phyloP scores from a whole-genome alignment of 2,797 vertebrate genomes.

The Chaetophractus vellerosus region DNA sequence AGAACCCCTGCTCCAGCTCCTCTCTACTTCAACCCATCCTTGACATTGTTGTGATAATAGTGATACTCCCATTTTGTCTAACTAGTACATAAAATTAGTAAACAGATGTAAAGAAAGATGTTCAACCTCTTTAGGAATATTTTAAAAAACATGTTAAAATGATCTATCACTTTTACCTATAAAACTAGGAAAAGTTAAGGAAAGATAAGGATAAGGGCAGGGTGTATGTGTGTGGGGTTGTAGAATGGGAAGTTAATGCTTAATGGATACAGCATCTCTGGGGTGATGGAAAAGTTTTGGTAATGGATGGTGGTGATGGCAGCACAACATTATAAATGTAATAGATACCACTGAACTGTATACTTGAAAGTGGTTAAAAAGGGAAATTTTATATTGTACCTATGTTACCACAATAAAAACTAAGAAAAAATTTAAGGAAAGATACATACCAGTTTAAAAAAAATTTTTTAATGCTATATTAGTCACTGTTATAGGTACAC shows the following conservation, averaged over 20 bases:
- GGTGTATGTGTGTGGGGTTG: too few relatives aligned
- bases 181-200: conserved; percentile 27
- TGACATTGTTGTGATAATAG: neutral
- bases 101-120: neutral
- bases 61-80: neutral
- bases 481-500: neutral
- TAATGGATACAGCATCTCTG: too few relatives aligned
- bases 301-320: too few relatives aligned
- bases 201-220: neutral
- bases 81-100: conserved; percentile 12
- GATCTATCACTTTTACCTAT: conserved; percentile 5
- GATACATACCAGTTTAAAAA: too few relatives aligned
- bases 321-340: too few relatives aligned
- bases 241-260: too few relatives aligned
- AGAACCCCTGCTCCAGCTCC: too few relatives aligned
- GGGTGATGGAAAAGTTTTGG: too few relatives aligned
- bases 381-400: too few relatives aligned
- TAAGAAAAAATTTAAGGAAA: neutral
- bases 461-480: neutral
- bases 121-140: neutral
- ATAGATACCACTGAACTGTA: too few relatives aligned
- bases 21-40: neutral
- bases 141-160: conserved; percentile 33
- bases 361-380: too few relatives aligned
- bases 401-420: too few relatives aligned